Evolutionary conservation across 2,113 vertebrate genomes (phyloP).

Genomic region (Saiga tatarica): DNA sequence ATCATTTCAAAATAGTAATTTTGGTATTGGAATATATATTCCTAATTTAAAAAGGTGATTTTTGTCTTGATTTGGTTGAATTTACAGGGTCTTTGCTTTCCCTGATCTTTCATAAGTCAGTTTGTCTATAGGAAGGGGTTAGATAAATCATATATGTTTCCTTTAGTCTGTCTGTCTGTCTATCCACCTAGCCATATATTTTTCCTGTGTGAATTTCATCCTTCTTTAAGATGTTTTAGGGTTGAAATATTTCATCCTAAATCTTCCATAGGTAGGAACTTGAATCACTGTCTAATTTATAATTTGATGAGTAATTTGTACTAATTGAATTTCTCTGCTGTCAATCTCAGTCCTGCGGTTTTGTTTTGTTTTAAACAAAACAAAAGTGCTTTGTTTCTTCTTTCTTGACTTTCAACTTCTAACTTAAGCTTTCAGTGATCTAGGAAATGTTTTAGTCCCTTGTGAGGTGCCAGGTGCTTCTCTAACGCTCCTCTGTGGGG

Average conservation of each 20-base stretch:
- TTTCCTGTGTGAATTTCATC: background rate
- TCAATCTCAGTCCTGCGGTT: background rate
- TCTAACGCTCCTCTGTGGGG: background rate
- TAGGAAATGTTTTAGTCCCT: constrained; percentile 11
- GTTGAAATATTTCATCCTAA: constrained; percentile 32
- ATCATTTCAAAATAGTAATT: background rate
- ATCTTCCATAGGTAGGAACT: constrained; percentile 40
- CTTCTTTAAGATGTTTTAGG: background rate
- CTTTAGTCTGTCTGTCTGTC: background rate
- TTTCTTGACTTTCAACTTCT: background rate
- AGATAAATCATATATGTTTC: background rate
- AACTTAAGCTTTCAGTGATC: background rate
- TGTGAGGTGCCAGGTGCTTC: background rate
- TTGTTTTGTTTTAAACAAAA: background rate
- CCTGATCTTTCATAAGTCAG: background rate
- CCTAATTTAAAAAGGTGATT: background rate
- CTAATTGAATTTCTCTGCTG: constrained; percentile 42
- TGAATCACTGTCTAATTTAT: constrained; percentile 53
- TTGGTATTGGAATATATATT: background rate
- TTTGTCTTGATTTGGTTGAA: background rate
- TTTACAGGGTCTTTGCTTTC: background rate
- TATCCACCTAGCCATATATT: background rate
- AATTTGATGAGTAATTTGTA: constrained; percentile 48
- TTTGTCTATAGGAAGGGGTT: background rate
- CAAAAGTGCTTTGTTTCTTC: background rate